Base-by-base conservation (phyloP, 2,113 vertebrate genomes). In the Clarias macrocephalus region DNA sequence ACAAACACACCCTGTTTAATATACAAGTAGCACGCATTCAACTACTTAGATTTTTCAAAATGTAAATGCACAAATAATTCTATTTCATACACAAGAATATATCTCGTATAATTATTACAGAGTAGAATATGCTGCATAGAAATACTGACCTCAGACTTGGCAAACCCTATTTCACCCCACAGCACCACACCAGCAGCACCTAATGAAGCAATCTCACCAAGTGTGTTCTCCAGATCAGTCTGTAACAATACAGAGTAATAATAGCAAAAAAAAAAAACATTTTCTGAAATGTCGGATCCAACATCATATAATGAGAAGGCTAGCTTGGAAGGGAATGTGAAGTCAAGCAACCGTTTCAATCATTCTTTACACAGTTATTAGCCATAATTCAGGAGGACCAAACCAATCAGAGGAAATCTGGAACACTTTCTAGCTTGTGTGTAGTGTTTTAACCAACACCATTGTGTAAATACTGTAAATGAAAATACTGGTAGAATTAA, bases 151-250 rank as follows among this genome's bases (percentile, higher is more conserved):
- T 93, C 90, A 5, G 94, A 94, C 86, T 92, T 92, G 62, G 94
- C 89, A 25, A 94, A 96, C 63, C 82, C 89, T 60, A 91, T 9
- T 63, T 94, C 92, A 25, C 95, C 95, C 95, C 95, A 96, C 85
- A 96, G 86, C 30, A 96, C 94, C 16, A 94, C 90, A 79, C 95
- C 95, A 54, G 94, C 92, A n/a, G 94, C 92, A 57, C 95, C 95
- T 80, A 95, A 88, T 1, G 94, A 92, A 2, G 92, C 94, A 66
- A 93, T 93, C 88, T 95, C 95, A 57, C 94, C 95, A 9, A 96
- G 90, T 9, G 93, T 94, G 89, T 93, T 91, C 77, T 90, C 88
- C 91, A 96, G 80, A 89, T 95, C 94, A 3, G 88, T 93, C 95
- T 95, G 75, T 65, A 65, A 60, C 73, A 37, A 86, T 23, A 89